A percentile compares a stretch with the other conserved stretches of the same genome.
These are phyloP conservation scores for Pholis gunnellus DNA, from an alignment of 2,113 vertebrate species.

Conservation along the genomic window DNA sequence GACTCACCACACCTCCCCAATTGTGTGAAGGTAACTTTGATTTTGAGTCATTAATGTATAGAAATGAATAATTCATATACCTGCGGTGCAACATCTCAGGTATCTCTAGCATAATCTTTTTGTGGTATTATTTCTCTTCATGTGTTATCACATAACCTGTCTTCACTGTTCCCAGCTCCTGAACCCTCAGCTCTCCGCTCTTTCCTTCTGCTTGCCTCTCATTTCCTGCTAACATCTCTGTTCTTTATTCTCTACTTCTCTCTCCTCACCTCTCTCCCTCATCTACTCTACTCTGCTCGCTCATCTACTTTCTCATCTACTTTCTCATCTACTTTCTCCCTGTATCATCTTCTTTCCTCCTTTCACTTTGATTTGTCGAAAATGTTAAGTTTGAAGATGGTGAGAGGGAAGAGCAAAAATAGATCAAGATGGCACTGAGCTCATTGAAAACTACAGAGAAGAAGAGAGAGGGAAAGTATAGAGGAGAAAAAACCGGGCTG, in stretches of 20 bases:
- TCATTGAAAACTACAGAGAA: constrained; percentile 47
- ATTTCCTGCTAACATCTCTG: constrained; percentile 17
- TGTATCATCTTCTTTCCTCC: constrained; percentile 42
- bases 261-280: constrained; percentile 21
- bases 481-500: constrained; percentile 21
- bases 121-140: constrained; percentile 43
- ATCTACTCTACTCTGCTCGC: constrained; percentile 27
- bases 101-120: constrained; percentile 30
- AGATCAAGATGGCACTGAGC: constrained; percentile 27
- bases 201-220: constrained; percentile 24
- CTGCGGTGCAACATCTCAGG: constrained; percentile 35
- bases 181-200: constrained; percentile 12
- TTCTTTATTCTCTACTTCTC: constrained; percentile 37
- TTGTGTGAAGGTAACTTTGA: constrained; percentile 49
- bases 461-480: constrained; percentile 9
- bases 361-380: constrained; percentile 65
- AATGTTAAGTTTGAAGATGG: constrained; percentile 60
- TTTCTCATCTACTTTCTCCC: constrained; percentile 20
- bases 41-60: constrained; percentile 42
- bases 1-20: neutral
- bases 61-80: constrained; percentile 60
- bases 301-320: neutral
- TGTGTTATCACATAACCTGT: constrained; percentile 40
- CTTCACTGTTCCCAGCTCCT: constrained; percentile 11
- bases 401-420: constrained; percentile 29